Conservation (phyloP, 2,797 vertebrate genomes). For the Aldrovandia affinis region DNA sequence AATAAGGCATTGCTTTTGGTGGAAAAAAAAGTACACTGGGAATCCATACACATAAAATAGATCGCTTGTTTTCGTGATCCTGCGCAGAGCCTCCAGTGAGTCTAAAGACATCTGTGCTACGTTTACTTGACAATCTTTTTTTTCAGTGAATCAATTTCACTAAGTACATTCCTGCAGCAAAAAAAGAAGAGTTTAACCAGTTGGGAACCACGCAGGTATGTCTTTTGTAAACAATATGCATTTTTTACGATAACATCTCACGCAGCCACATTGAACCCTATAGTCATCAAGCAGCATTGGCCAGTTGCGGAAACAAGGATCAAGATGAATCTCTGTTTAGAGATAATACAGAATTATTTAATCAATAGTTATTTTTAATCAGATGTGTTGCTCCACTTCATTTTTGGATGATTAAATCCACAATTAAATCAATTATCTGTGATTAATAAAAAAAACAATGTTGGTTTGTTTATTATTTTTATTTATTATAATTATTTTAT, state of each 20-base stretch:
- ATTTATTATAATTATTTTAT: not conserved
- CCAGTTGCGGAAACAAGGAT: not conserved
- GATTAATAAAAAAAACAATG: not conserved
- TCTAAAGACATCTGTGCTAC: constrained; percentile 43
- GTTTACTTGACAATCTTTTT: constrained; percentile 21
- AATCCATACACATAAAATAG: constrained; percentile 76
- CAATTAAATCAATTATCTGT: not conserved
- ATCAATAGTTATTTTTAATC: not conserved
- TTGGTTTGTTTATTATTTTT: not conserved
- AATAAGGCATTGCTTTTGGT: constrained; percentile 81
- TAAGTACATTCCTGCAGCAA: constrained; percentile 34
- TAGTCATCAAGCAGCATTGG: not conserved
- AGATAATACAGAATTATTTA: not conserved
- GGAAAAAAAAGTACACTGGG: constrained; percentile 65
- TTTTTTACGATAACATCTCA: not conserved
- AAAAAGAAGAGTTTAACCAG: constrained; percentile 12
- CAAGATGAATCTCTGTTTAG: not conserved
- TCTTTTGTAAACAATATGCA: not conserved
- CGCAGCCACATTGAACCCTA: not conserved
- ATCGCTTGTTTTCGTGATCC: constrained; percentile 72
- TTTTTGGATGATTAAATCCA: not conserved
- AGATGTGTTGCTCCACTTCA: not conserved
- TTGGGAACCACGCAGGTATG: not conserved
- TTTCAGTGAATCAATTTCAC: constrained; percentile 48
- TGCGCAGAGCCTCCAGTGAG: constrained; percentile 54